Conservation (phyloP, 2,888 invertebrate genomes). For the Smittia sp. region DNA sequence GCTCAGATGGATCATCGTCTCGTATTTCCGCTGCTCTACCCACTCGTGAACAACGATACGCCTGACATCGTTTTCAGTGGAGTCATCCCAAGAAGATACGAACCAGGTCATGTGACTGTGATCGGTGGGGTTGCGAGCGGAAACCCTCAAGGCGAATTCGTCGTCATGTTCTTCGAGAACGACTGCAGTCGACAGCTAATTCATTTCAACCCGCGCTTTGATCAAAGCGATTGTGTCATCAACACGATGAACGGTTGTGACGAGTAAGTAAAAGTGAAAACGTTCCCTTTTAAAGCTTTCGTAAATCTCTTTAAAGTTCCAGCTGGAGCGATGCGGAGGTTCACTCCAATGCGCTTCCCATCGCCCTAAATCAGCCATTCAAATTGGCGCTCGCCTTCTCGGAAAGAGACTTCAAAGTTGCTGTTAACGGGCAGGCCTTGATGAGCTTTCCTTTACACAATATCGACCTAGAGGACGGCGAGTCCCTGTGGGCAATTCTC, state of each 20-base stretch:
- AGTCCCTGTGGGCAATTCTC: slow-evolving; percentile 47
- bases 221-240: slow-evolving; percentile 49
- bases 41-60: slow-evolving; percentile 50
- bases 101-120: slow-evolving; percentile 51
- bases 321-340: slow-evolving; percentile 46
- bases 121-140: slow-evolving; percentile 51
- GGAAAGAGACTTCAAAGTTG: slow-evolving; percentile 50
- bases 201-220: slow-evolving; percentile 52
- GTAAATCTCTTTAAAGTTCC: background rate
- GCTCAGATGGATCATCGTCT: slow-evolving; percentile 53
- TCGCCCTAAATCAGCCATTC: slow-evolving; percentile 52
- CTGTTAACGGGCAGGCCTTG: slow-evolving; percentile 51
- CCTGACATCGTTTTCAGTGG: slow-evolving; percentile 48
- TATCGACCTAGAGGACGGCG: slow-evolving; percentile 5
- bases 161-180: slow-evolving; percentile 51
- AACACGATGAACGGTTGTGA: slow-evolving; percentile 51
- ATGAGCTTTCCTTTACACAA: slow-evolving; percentile 47
- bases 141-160: slow-evolving; percentile 51
- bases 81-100: slow-evolving; percentile 51
- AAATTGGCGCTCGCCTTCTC: slow-evolving; percentile 52
- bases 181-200: slow-evolving; percentile 51
- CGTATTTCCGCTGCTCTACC: slow-evolving; percentile 52
- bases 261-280: slow-evolving; percentile 46
- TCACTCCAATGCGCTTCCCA: slow-evolving; percentile 52
- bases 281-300: background rate